Base-by-base conservation (phyloP, 2,888 invertebrate species). In the Toxonevra muliebris region DNA sequence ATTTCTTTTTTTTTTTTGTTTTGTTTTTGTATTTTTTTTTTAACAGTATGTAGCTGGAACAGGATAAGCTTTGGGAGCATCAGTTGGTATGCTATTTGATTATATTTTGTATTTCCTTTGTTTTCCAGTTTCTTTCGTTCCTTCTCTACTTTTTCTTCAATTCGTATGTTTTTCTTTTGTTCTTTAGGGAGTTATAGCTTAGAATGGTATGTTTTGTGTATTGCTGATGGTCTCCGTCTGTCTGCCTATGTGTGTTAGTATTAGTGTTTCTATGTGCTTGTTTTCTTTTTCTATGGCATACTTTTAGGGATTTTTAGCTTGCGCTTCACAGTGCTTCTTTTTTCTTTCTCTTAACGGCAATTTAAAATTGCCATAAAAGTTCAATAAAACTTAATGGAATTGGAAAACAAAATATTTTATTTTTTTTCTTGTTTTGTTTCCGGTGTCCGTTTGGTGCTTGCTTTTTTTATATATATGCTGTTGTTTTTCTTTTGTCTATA, bases 361-460 rank as follows among this genome's bases (percentile, higher is more conserved):
- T 58, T 61, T 61, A 58, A 65, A 69, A 61, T 61, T 65, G 61
- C 58, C 61, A 65, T 65, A 61, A 58, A 61, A 65, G 65, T 61
- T 61, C 63, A 66, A 66, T 66, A 66, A 64, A 65, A 59, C 42
- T 19, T 42, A 60, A 66, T 59, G 60, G 54, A 52, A 68, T 57
- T 61, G 19, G 30, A 58, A 50, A 60, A 43, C 17, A 54, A 65
- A 65, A 61, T 30, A 61, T 68, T 58, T 65, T 59, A 19, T 60
- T 69, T 61, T 59, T 52, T 61, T 45, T 61, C 58, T 65, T 61
- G 30, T 61, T 54, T 65, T 61, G 30, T 61, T 52, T 66, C 40
- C 48, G 17, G 12, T 63, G 41, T 60, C 10, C 41, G 11, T 55
- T 63, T 19, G 10, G 15, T 54, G 19, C 19, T 45, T 55, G 2